Evolutionary conservation across 1,140 invertebrate species (phyloP), one percentile per base, ranked within the genome.

Genomic region (Cylas formicarius): DNA sequence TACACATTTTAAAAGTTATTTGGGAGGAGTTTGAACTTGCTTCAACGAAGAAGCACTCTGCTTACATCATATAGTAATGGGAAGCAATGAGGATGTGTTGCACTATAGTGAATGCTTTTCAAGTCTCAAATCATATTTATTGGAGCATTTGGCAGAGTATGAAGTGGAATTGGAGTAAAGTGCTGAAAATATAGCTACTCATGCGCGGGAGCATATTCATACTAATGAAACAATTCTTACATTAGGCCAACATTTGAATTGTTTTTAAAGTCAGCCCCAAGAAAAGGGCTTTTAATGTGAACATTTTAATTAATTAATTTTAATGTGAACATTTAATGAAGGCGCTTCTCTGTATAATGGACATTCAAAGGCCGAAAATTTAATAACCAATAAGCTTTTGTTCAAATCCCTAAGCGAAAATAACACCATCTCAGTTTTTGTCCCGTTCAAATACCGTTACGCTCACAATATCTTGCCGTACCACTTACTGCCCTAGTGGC

Each of bases 161-260:
- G 76, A 85, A 65, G 74, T 72, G 22, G 87, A 90, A 69, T 65
- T 90, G 28, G 86, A 90, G 66, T 81, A 80, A 52, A 88, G 87
- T 64, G 73, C 72, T 19, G 83, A 87, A 53, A 90, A 87, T 65
- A 87, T 92, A 46, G 80, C 81, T 4, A 70, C 76, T 4, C 86
- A 93, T 68, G 86, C 90, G 0, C 69, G 80, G 26, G 84, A 92
- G 65, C 90, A 95, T 58, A 90, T 95, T 52, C 85, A 94, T 63
- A 80, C 84, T 0, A 88, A 90, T 61, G 91, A 95, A 68, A 80
- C 94, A 26, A 84, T 97, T 41, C 73, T 97, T 56, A 94, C 91
- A 2, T 68, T 88, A 43, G 91, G 91, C 0, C 80, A 80, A 80
- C 86, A 36, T 86, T 93, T 0, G 85, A 91, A 68, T 74, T 78